Evolutionary conservation across 2,113 vertebrate species (phyloP).

Genomic region (Python bivittatus): DNA sequence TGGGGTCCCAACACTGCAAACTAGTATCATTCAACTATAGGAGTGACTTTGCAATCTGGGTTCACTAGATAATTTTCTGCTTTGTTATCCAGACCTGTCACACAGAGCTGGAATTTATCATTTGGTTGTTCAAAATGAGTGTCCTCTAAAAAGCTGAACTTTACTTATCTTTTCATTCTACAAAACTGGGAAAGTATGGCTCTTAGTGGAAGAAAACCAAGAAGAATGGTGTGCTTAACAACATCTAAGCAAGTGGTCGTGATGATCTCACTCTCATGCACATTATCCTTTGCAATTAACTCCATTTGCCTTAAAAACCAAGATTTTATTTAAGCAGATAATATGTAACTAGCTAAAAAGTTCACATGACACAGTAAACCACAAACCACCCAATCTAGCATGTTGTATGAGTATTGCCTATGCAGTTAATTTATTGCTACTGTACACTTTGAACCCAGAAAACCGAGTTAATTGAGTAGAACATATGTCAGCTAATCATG

Average conservation of each 20-base stretch:
- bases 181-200: not conserved
- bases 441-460: not conserved
- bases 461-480: not conserved
- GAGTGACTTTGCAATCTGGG: not conserved
- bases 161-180: not conserved
- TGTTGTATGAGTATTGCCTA: not conserved
- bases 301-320: not conserved
- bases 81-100: not conserved
- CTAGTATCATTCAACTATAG: not conserved
- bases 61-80: not conserved
- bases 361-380: not conserved
- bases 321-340: not conserved
- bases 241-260: not conserved
- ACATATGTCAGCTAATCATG: not conserved
- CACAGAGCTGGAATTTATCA: not conserved
- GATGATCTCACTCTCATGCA: not conserved
- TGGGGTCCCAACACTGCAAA: not conserved
- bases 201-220: not conserved
- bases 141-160: not conserved
- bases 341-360: not conserved
- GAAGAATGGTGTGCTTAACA: not conserved
- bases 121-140: not conserved
- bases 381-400: not conserved
- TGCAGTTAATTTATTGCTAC: no score
- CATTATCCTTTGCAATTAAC: not conserved